phyloP scores from a whole-genome alignment of 2,888 invertebrate species.

The Micropterix aruncella region DNA sequence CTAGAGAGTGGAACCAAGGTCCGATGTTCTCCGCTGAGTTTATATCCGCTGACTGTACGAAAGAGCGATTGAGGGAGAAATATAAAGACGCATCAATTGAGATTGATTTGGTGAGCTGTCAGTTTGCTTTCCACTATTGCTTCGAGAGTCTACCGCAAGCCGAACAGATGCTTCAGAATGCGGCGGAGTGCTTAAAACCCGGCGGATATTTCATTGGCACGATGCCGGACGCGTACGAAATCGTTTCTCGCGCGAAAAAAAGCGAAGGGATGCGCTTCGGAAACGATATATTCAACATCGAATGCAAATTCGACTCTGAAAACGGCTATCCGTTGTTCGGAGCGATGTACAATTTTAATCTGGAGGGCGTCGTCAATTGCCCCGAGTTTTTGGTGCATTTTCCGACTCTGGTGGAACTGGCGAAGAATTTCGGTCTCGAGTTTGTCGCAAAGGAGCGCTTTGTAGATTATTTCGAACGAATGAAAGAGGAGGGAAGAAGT shows the following conservation, averaged over 20 bases:
- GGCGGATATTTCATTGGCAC: slow-evolving; percentile 97
- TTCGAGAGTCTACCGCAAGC: slow-evolving; percentile 85
- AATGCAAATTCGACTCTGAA: slow-evolving; percentile 50
- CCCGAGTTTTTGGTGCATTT: slow-evolving; percentile 97
- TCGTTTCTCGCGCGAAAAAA: slow-evolving; percentile 59
- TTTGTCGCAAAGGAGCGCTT: slow-evolving; percentile 58
- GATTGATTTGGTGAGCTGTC: slow-evolving; percentile 88
- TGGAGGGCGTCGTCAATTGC: slow-evolving; percentile 95
- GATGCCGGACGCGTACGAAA: slow-evolving; percentile 85
- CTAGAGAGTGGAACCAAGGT: slow-evolving; percentile 19
- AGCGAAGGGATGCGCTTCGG: slow-evolving; percentile 49
- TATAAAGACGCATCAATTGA: slow-evolving; percentile 64
- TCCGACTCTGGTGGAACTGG: slow-evolving; percentile 63
- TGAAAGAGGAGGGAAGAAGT: slow-evolving; percentile 35
- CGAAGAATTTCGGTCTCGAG: slow-evolving; percentile 56
- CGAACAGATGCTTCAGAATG: slow-evolving; percentile 84
- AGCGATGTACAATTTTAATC: slow-evolving; percentile 86
- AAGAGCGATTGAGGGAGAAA: slow-evolving; percentile 59
- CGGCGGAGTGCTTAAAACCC: slow-evolving; percentile 72
- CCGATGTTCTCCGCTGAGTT: slow-evolving; percentile 74
- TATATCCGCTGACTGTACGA: slow-evolving; percentile 85
- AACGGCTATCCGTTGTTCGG: slow-evolving; percentile 76
- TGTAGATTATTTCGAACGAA: slow-evolving; percentile 61
- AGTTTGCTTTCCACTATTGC: slow-evolving; percentile 97
- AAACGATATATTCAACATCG: slow-evolving; percentile 65